Base-by-base conservation (phyloP, 2,797 vertebrate genomes). In the Enteromius treurensis region DNA sequence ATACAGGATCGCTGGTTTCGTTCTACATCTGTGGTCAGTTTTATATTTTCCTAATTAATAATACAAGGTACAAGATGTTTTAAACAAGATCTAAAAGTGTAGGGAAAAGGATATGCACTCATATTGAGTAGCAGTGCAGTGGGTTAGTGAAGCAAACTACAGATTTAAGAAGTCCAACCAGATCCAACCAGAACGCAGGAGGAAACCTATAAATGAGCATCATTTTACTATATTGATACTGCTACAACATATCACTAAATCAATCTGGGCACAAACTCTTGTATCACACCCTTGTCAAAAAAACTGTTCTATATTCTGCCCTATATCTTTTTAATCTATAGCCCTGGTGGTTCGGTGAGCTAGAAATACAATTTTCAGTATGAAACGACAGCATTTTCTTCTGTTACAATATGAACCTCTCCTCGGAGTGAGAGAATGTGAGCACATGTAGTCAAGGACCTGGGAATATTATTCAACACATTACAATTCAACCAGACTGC, bases 381-480 rank as follows among this genome's bases (percentile, higher is more conserved):
- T 5, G 58, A 40, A 81, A 75, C 34, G 3, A 81, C 15, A 29
- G 32, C 45, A 65, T 75, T 75, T 81, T 34, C 42, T 74, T 74
- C n/a, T 13, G 29, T 26, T 60, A 65, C 58, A 84, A 80, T 69
- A 77, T 84, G 77, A 74, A 82, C 29, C 32, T 80, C 71, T 77
- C 77, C 42, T 29, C 58, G 60, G 79, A 58, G 70, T 47, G 45
- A 74, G 55, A 69, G 60, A 78, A 80, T 14, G 15, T 85, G 71
- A 62, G 10, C 37, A 32, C 77, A 53, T 10, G 14, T 32, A 64
- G 62, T 76, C 47, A 42, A 62, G 82, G 23, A 75, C 67, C 74
- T 73, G 65, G 37, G 47, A 76, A 58, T 15, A 73, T 86, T 85
- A 83, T 75, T 74, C 83, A 83, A 85, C 60, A 80, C 77, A 81